These are phyloP conservation scores for Chelonus formosanus DNA, from an alignment of 2,888 invertebrate genomes.

Conservation along the genomic window DNA sequence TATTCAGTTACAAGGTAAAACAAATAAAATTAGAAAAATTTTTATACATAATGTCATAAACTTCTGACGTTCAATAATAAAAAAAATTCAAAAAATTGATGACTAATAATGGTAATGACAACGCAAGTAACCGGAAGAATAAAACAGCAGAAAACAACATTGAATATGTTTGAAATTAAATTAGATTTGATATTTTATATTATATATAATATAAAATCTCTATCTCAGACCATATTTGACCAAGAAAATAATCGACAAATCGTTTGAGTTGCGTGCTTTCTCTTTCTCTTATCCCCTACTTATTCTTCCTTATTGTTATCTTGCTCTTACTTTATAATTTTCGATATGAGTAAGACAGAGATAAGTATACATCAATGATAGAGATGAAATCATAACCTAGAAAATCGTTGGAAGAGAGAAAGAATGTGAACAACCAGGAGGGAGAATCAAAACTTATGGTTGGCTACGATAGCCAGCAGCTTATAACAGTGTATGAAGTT, in stretches of 20 bases:
- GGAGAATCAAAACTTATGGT: conserved; percentile 11
- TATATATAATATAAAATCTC: conserved; percentile 29
- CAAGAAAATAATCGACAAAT: conserved; percentile 40
- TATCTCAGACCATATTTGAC: conserved; percentile 52
- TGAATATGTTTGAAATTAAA: too few species aligned
- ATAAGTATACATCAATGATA: neutral
- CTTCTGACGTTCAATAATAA: too few species aligned
- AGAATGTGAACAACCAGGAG: conserved; percentile 14
- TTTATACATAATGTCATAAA: too few species aligned
- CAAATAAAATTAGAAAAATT: too few species aligned
- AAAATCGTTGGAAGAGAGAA: conserved; percentile 2
- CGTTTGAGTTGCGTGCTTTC: conserved; percentile 44
- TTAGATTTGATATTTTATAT: conserved; percentile 34
- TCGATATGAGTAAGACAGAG: conserved; percentile 20
- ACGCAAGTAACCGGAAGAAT: too few species aligned
- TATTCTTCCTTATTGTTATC: neutral
- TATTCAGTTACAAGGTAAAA: too few species aligned
- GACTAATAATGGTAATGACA: too few species aligned
- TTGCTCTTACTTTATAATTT: conserved; percentile 17
- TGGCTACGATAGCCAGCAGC: conserved; percentile 22
- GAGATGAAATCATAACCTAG: too few species aligned
- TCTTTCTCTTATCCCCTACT: conserved; percentile 33
- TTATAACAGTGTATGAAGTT: conserved; percentile 44
- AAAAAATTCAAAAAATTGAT: too few species aligned
- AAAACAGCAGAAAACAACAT: too few species aligned